Base-by-base conservation (phyloP, 2,113 vertebrate species). In the Psammodynastes pulverulentus region DNA sequence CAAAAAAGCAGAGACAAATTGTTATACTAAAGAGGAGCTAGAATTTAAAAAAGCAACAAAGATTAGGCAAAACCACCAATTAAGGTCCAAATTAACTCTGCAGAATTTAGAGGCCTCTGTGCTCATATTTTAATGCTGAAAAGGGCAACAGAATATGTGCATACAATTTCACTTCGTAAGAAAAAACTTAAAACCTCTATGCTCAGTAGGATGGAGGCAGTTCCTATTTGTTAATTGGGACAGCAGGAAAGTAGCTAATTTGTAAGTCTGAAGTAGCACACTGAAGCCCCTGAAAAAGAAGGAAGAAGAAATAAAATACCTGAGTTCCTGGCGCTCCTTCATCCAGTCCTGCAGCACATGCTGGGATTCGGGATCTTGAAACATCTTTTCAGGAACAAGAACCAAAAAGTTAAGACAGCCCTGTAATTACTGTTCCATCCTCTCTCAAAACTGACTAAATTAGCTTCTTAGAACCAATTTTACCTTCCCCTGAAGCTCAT, bases 261-360 rank as follows among this genome's bases (percentile, higher is more conserved):
- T 54, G 39, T 21, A 43, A 34, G 24, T 21, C 84, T 87, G 84
- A 49, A 39, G 13, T 15, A 9, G 72, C 23, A 12, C 43, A 85
- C 26, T 8, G 15, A 72, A 67, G 6, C 3, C 19, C 19, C 24
- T 9, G 46, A 52, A 45, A 39, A 91, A 13, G 51, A 9, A 91
- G 6, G 21, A 17, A 34, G 13, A 90, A 91, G 43, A 48, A 39
- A 43, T 2, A 23, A 67, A 46, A 46, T 26, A 98, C 98, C 97
- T 97, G 86, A 98, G 97, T 92, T 98, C 98, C 48, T 98, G 98
- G 85, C 98, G 95, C 94, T 98, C 98, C 49, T 97, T 97, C 93
- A 98, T 97, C 98, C 98, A 98, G 91, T 98, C 98, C 93, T 97
- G 94, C 67, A 98, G 95, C 92, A 98, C 96, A 49, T 96, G 93